These are phyloP conservation scores for Gymnocephalus cernua DNA, from an alignment of 2,113 vertebrate species.

Conservation along the genomic window DNA sequence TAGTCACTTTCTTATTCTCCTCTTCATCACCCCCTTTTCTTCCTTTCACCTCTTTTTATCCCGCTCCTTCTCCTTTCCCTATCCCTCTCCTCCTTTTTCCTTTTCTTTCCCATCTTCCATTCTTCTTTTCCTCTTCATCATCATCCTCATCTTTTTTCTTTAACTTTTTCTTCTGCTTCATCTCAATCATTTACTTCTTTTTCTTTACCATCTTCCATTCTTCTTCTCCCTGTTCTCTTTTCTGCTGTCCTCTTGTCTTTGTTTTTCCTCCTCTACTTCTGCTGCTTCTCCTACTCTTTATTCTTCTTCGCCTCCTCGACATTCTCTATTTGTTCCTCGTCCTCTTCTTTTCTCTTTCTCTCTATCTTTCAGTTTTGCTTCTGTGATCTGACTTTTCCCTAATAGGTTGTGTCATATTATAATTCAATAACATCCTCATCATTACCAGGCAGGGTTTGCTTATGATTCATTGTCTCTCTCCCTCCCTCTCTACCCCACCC, in stretches of 20 bases:
- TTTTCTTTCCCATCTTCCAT: background rate
- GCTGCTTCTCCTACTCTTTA: background rate
- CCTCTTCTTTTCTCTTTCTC: background rate
- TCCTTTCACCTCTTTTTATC: background rate
- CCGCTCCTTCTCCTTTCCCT: too few relatives aligned
- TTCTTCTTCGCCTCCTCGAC: background rate
- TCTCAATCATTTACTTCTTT: background rate
- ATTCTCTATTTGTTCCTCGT: background rate
- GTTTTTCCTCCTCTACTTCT: background rate
- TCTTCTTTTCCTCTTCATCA: background rate
- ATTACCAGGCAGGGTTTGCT: constrained; percentile 29
- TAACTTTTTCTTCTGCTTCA: background rate
- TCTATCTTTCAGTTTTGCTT: constrained; percentile 16
- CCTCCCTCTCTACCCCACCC: background rate
- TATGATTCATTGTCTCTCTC: constrained; percentile 23
- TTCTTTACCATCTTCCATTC: background rate
- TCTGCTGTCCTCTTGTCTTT: background rate
- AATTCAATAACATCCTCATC: constrained; percentile 40
- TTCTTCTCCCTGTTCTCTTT: background rate
- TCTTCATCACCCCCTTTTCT: background rate
- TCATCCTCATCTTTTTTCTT: background rate
- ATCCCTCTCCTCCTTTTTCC: too few relatives aligned
- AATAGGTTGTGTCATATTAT: constrained; percentile 20
- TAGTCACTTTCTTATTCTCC: background rate
- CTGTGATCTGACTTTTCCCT: constrained; percentile 9